phyloP scores from a whole-genome alignment of 1,140 invertebrate species.

The Bombus turneri region DNA sequence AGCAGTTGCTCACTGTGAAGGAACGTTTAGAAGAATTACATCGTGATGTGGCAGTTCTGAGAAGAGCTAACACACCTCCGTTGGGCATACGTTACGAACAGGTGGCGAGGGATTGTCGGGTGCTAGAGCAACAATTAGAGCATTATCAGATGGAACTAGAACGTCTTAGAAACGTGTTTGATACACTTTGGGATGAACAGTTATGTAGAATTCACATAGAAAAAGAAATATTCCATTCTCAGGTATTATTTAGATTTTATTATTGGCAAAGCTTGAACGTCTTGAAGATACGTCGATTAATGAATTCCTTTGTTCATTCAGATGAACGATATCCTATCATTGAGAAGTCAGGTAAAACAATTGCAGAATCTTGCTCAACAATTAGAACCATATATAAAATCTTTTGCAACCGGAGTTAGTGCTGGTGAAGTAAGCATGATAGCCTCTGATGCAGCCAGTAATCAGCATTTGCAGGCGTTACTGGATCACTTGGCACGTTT shows the following conservation, averaged over 20 bases:
- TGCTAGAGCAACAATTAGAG: constrained; percentile 86
- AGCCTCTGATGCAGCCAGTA: constrained; percentile 74
- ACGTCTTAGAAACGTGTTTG: constrained; percentile 84
- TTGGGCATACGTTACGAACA: constrained; percentile 84
- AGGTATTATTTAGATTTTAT: constrained; percentile 74
- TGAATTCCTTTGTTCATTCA: constrained; percentile 72
- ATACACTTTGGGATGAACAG: constrained; percentile 87
- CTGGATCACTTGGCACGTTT: constrained; percentile 84
- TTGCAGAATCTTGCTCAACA: constrained; percentile 85
- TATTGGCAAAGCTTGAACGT: neutral
- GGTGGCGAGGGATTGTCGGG: constrained; percentile 84
- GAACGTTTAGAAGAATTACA: constrained; percentile 86
- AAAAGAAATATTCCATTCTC: constrained; percentile 87
- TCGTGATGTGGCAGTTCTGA: constrained; percentile 84
- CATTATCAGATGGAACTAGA: constrained; percentile 86
- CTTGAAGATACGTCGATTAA: neutral
- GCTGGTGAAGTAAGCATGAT: constrained; percentile 76
- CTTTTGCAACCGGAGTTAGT: constrained; percentile 80
- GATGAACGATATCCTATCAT: constrained; percentile 86
- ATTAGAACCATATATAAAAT: constrained; percentile 86
- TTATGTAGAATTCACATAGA: constrained; percentile 87
- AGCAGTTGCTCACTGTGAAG: constrained; percentile 85
- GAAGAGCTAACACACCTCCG: constrained; percentile 84
- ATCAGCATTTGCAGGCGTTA: constrained; percentile 83
- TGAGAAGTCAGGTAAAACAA: constrained; percentile 87